A percentile compares a stretch with the other conserved stretches of the same genome.
These are phyloP conservation scores for Phalacrocorax aristotelis DNA, from an alignment of 2,113 vertebrate species.

Conservation along the genomic window DNA sequence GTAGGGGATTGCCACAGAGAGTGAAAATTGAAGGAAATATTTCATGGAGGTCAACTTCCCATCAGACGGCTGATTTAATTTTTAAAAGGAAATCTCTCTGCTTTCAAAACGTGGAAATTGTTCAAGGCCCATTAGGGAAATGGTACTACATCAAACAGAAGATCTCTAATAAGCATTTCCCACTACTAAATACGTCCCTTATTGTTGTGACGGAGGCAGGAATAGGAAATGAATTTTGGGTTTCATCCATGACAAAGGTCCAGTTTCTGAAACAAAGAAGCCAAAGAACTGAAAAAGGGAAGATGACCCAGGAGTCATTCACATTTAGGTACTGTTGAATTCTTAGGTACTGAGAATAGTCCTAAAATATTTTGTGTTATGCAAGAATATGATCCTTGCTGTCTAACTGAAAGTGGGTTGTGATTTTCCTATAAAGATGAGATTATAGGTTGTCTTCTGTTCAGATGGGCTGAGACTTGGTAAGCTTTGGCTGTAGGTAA, in stretches of 20 bases:
- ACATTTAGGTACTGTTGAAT: not conserved
- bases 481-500: not conserved
- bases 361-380: not conserved
- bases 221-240: conserved; percentile 3
- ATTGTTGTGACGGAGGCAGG: not conserved
- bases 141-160: conserved; percentile 46
- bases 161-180: conserved; percentile 13
- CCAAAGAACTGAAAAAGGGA: not conserved
- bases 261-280: not conserved
- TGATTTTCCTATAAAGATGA: not conserved
- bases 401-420: not conserved
- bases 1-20: not conserved
- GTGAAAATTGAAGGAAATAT: conserved; percentile 24
- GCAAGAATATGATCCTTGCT: not conserved
- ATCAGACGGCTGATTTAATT: not conserved
- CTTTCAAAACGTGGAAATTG: conserved; percentile 59
- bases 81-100: conserved; percentile 10
- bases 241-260: not conserved
- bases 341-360: not conserved
- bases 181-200: not conserved
- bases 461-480: not conserved
- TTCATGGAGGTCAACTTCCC: conserved; percentile 35
- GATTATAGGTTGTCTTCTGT: not conserved
- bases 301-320: not conserved
- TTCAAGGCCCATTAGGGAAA: conserved; percentile 57